These are phyloP conservation scores for Aplysia californica DNA, from an alignment of 1,140 invertebrate genomes.

Conservation along the genomic window DNA sequence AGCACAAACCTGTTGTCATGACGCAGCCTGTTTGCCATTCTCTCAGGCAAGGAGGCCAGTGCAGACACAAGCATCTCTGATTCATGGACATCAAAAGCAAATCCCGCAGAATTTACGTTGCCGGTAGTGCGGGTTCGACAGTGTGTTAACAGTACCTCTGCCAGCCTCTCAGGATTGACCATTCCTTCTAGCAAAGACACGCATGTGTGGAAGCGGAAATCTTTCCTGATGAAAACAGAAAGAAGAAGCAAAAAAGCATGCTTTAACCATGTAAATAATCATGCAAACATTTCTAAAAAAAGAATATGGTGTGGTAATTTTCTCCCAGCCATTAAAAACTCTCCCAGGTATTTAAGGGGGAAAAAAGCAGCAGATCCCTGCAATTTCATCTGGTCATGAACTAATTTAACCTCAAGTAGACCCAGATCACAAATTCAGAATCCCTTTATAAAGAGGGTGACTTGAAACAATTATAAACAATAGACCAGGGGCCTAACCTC, in stretches of 20 bases:
- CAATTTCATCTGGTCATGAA: too few species aligned
- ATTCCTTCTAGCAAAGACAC: constrained; percentile 13
- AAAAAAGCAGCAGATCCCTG: neutral
- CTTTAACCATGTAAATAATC: neutral
- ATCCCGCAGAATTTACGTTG: neutral
- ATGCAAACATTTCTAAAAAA: neutral
- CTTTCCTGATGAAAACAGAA: too few species aligned
- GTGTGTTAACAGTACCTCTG: neutral
- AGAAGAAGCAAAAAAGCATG: neutral
- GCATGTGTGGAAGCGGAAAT: constrained; percentile 13
- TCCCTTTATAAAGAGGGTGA: too few species aligned
- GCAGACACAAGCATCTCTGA: constrained; percentile 23
- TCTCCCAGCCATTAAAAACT: neutral
- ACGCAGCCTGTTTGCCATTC: neutral
- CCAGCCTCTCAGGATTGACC: neutral
- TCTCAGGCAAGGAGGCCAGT: constrained; percentile 34
- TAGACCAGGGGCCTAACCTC: too few species aligned
- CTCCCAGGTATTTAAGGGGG: neutral
- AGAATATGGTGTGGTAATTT: neutral
- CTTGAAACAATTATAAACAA: too few species aligned
- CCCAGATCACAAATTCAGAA: too few species aligned
- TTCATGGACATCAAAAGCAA: constrained; percentile 5
- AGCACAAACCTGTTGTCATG: constrained; percentile 16
- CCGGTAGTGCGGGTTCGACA: neutral
- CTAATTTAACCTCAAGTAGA: too few species aligned